Base-by-base conservation (phyloP, 1,140 invertebrate genomes). In the Xylocopa sonorina region DNA sequence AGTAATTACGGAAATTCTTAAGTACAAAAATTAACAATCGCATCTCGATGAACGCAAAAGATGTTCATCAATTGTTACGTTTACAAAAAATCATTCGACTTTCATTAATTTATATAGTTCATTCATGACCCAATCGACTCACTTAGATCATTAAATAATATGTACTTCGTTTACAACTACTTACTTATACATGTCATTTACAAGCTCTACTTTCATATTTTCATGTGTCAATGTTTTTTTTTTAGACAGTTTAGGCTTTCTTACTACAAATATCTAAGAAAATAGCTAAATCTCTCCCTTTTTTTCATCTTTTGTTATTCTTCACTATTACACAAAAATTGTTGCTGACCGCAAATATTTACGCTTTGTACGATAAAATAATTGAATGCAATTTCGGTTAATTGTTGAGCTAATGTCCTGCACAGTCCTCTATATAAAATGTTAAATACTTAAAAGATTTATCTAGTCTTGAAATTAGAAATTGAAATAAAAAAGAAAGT, bases 261-360 rank as follows among this genome's bases (percentile, higher is more conserved):
- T 64, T 43, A 27, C 62, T 64, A 64, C 62, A 64, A 41, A 43
- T 64, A 43, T 64, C 62, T 64, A 64, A 41, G 62, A 64, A 64
- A 64, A 64, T 64, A 64, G 38, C 34, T 64, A 64, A 43, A 64
- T 38, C 3, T 64, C 16, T 62, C 14, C 41, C 41, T n/a, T 24
- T 21, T 64, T 64, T 64, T 63, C 34, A n/a, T 27, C 21, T 43
- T 43, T 64, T 41, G 12, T 24, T 64, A 64, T 16, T 63, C 60
- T 63, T n/a, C 27, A 38, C 38, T 41, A 43, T 64, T 62, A 62
- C 14, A 62, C 43, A 64, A 64, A 64, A 64, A 64, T 64, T 34
- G 14, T 64, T 41, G 1, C 27, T 43, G 18, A 43, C 43, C 16
- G 24, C 24, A 64, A 41, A 64, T 16, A n/a, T 16, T 64, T 41